Conservation (phyloP, 2,113 vertebrate genomes). For the Scopus umbretta region DNA sequence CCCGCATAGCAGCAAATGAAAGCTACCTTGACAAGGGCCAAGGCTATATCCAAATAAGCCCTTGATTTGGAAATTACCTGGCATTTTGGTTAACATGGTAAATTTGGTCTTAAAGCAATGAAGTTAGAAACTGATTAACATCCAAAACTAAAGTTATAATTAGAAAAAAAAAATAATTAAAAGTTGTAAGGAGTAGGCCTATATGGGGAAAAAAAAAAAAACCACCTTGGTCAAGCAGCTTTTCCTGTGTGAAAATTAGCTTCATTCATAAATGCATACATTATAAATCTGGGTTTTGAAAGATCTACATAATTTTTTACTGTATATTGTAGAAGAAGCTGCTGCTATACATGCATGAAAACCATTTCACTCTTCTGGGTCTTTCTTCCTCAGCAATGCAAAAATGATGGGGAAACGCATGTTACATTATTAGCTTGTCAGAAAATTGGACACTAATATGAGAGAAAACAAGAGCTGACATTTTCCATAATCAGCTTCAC, state of each 20-base stretch:
- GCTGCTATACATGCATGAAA: neutral
- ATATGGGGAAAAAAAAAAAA: neutral
- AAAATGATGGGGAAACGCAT: conserved; percentile 10
- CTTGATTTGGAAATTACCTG: neutral
- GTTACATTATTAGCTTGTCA: conserved; percentile 13
- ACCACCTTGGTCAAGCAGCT: neutral
- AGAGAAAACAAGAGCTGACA: conserved; percentile 11
- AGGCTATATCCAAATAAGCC: neutral
- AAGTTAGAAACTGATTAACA: neutral
- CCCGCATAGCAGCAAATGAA: neutral
- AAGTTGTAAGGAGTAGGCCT: neutral
- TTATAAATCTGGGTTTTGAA: neutral
- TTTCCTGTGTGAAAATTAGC: conserved; percentile 22
- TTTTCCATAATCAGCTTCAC: conserved; percentile 37
- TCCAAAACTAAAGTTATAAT: neutral
- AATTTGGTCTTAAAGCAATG: neutral
- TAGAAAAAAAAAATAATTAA: neutral
- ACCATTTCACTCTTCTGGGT: neutral
- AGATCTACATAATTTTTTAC: conserved; percentile 15
- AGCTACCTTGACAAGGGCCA: neutral
- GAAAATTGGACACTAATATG: neutral
- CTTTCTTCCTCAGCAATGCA: conserved; percentile 17
- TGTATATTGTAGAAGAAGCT: conserved; percentile 2
- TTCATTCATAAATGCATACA: conserved; percentile 34
- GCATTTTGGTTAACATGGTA: neutral